Conservation (phyloP, 1,140 invertebrate genomes). For the Drosophila orena region DNA sequence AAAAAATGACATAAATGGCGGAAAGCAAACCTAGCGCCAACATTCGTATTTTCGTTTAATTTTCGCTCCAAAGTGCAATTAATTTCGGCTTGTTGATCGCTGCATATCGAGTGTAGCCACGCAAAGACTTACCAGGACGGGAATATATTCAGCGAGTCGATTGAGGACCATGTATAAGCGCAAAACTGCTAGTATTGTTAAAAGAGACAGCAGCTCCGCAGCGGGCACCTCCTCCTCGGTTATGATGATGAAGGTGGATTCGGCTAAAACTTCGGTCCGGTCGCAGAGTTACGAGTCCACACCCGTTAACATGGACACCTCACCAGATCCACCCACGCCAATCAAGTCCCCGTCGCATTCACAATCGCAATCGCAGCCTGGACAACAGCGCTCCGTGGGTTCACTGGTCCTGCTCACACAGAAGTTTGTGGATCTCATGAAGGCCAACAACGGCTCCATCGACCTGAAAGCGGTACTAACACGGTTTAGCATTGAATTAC, state of each 20-base stretch:
- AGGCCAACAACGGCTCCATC: slow-evolving; percentile 71
- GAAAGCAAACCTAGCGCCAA: slow-evolving; percentile 80
- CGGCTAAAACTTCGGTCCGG: slow-evolving; percentile 19
- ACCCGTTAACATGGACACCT: slow-evolving; percentile 43
- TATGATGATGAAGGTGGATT: slow-evolving; percentile 39
- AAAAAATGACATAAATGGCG: slow-evolving; percentile 84
- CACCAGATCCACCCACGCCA: slow-evolving; percentile 22
- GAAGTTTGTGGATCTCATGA: slow-evolving; percentile 80
- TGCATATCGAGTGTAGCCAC: slow-evolving; percentile 17
- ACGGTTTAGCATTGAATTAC: neutral
- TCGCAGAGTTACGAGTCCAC: slow-evolving; percentile 32
- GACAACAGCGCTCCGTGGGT: slow-evolving; percentile 70
- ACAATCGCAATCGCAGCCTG: slow-evolving; percentile 32
- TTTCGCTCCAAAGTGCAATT: slow-evolving; percentile 48
- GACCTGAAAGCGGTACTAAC: slow-evolving; percentile 70
- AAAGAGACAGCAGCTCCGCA: slow-evolving; percentile 57
- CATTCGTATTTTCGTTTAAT: slow-evolving; percentile 76
- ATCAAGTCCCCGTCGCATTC: slow-evolving; percentile 28
- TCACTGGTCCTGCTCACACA: slow-evolving; percentile 77
- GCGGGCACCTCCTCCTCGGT: slow-evolving; percentile 26
- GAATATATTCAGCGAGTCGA: slow-evolving; percentile 31
- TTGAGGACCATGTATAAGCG: slow-evolving; percentile 68
- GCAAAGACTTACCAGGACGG: slow-evolving; percentile 38
- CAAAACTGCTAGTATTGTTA: slow-evolving; percentile 60
- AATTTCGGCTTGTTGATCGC: slow-evolving; percentile 20